Conservation (phyloP, 2,888 invertebrate species). For the Cryptus viduatorius region DNA sequence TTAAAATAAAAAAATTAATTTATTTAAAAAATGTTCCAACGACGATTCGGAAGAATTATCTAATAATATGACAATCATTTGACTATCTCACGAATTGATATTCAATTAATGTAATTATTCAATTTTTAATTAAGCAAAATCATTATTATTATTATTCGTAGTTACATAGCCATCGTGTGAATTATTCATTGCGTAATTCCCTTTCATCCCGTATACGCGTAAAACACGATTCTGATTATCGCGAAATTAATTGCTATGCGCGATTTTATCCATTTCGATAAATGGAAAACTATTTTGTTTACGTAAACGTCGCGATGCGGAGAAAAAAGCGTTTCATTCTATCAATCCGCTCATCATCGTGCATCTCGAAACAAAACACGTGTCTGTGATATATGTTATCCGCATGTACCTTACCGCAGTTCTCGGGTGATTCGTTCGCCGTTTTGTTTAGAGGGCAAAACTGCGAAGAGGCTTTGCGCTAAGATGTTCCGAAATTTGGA, state of each 20-base stretch:
- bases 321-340: background rate
- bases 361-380: background rate
- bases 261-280: background rate
- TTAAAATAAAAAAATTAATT: background rate
- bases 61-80: background rate
- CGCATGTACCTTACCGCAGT: background rate
- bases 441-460: background rate
- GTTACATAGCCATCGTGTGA: background rate
- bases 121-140: background rate
- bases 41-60: background rate
- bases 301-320: background rate
- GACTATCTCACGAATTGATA: background rate
- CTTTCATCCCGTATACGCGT: too few species aligned
- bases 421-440: background rate
- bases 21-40: background rate
- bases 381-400: conserved; percentile 4
- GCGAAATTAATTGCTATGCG: too few species aligned
- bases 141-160: background rate
- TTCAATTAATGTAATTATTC: background rate
- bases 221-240: too few species aligned
- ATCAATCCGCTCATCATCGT: background rate
- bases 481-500: background rate
- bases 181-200: too few species aligned
- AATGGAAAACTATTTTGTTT: background rate
- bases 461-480: background rate